Percentiles rank a stretch among this genome's conserved stretches.
These are phyloP conservation scores for Mugil cephalus DNA, from an alignment of 2,113 vertebrate genomes.

Conservation along the genomic window DNA sequence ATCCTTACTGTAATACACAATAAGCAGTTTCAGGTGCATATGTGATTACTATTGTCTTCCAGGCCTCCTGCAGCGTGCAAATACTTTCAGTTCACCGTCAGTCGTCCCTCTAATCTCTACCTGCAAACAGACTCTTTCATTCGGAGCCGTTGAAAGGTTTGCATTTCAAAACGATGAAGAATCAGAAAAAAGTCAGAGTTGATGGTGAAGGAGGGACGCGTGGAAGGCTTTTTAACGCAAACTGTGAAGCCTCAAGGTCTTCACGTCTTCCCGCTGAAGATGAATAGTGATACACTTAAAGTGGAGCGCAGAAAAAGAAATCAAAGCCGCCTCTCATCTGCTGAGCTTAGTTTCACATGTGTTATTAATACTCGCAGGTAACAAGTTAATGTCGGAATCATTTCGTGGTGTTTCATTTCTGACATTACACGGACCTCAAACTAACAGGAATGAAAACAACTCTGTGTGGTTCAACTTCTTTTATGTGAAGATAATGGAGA, in stretches of 20 bases:
- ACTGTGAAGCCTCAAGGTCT: not conserved
- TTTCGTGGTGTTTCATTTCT: conserved; percentile 8
- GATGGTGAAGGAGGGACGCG: not conserved
- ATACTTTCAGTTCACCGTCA: conserved; percentile 5
- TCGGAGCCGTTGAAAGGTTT: conserved; percentile 13
- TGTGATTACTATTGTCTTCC: not conserved
- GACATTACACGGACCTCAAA: no score
- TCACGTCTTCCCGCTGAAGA: conserved; percentile 2
- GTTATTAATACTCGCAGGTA: conserved; percentile 10
- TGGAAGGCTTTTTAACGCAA: conserved; percentile 14
- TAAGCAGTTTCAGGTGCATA: not conserved
- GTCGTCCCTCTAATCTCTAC: not conserved
- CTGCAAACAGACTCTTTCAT: conserved; percentile 26
- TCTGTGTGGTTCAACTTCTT: conserved; percentile 9
- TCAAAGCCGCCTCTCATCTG: conserved; percentile 23
- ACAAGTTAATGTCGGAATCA: conserved; percentile 29
- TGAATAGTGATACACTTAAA: conserved; percentile 32
- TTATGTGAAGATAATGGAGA: conserved; percentile 1
- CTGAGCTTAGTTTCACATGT: conserved; percentile 30
- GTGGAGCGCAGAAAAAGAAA: conserved; percentile 15
- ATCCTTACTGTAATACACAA: conserved; percentile 6
- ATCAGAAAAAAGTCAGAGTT: not conserved
- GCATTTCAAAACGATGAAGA: not conserved
- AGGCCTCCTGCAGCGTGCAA: not conserved
- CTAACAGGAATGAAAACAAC: no score